These are phyloP conservation scores for Vanacampus margaritifer DNA, from an alignment of 2,113 vertebrate genomes.

Conservation along the genomic window DNA sequence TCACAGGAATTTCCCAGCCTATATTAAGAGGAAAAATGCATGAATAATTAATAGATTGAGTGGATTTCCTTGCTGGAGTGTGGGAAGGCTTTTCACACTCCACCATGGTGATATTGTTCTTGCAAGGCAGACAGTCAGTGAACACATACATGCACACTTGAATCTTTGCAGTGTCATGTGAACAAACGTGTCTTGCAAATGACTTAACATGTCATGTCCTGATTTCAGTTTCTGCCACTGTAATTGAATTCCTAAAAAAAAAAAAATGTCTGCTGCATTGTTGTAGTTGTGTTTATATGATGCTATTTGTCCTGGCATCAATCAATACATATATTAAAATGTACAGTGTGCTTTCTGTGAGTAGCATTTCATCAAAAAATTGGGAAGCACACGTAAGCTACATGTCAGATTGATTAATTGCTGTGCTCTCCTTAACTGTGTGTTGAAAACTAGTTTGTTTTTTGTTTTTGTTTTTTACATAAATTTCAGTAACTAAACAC, in stretches of 20 bases:
- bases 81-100: slow-evolving; percentile 14
- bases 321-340: neutral
- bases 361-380: neutral
- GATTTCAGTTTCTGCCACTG: neutral
- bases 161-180: neutral
- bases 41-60: slow-evolving; percentile 42
- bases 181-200: neutral
- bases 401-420: too few relatives aligned
- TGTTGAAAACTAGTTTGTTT: too few relatives aligned
- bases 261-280: neutral
- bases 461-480: too few relatives aligned
- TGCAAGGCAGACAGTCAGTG: neutral
- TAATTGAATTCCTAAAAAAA: neutral
- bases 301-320: neutral
- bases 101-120: slow-evolving; percentile 2
- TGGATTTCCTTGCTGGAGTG: slow-evolving; percentile 29
- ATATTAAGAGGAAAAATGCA: neutral
- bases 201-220: neutral
- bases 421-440: too few relatives aligned
- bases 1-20: slow-evolving; percentile 14
- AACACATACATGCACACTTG: neutral
- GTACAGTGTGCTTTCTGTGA: neutral
- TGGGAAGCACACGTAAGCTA: too few relatives aligned
- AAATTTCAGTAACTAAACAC: too few relatives aligned
- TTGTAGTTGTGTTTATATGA: neutral